Conservation (phyloP, 2,888 invertebrate genomes). For the Rhagonycha lutea region DNA sequence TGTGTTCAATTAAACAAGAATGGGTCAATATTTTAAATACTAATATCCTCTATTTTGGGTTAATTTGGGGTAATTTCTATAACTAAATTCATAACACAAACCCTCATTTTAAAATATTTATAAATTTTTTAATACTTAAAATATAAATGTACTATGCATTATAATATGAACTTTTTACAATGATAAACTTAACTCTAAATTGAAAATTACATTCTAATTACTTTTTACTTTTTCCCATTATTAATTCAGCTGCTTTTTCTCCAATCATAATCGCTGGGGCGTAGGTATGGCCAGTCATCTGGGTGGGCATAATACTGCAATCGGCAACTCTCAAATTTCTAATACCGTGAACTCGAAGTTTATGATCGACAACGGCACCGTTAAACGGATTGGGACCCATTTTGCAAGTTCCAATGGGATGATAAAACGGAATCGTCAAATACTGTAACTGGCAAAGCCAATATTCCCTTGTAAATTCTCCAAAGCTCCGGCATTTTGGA, state of each 20-base stretch:
- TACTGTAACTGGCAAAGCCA: conserved; percentile 57
- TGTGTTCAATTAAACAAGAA: too few species aligned
- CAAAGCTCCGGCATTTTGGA: conserved; percentile 54
- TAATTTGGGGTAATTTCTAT: too few species aligned
- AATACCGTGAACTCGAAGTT: conserved; percentile 58
- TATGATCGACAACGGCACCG: conserved; percentile 59
- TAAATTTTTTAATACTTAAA: too few species aligned
- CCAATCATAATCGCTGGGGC: conserved; percentile 60
- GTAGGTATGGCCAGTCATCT: conserved; percentile 58
- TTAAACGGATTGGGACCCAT: conserved; percentile 58
- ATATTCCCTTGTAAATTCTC: conserved; percentile 52
- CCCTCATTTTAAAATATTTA: too few species aligned
- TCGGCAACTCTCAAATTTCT: conserved; percentile 58
- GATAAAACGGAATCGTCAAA: conserved; percentile 55
- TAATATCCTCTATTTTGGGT: too few species aligned
- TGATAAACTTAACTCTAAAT: neutral
- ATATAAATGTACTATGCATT: too few species aligned
- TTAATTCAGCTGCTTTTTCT: conserved; percentile 50
- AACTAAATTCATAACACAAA: too few species aligned
- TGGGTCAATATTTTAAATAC: too few species aligned
- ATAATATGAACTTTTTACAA: neutral
- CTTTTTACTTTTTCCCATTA: neutral
- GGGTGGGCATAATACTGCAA: conserved; percentile 59
- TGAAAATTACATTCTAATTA: neutral
- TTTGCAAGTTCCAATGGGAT: conserved; percentile 59